Evolutionary conservation across 2,113 vertebrate genomes (phyloP), one percentile per base, ranked within the genome.

Genomic region (Rhinogobius similis): DNA sequence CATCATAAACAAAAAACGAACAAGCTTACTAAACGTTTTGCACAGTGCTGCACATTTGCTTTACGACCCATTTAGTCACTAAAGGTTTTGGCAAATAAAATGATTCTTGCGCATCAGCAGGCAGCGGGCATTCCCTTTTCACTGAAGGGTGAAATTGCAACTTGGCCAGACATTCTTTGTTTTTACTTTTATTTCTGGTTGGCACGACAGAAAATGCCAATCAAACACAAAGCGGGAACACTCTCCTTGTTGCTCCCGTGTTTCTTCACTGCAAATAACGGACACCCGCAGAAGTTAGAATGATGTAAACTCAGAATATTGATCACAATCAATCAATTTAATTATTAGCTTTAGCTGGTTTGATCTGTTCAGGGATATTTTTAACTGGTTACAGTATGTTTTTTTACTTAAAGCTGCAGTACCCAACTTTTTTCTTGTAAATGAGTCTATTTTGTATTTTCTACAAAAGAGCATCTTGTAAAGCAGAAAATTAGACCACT

Each of bases 101-200:
- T 6, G 26, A 9, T 52, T 10, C 65, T 55, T 16, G 38, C 0
- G 3, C 16, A 24, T 52, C 73, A 21, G 53, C 16, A 14, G 2
- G 10, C 52, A 55, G 52, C 21, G 52, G 44, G 32, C 70, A 26
- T 18, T 67, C 67, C 81, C 72, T 82, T 86, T 76, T 68, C 20
- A 5, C 20, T 26, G 18, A 85, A 73, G 70, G 78, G 76, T 55
- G 68, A 26, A 67, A 74, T 82, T 85, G 78, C 78, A 87, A 69
- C 69, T 72, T 76, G 86, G 83, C 71, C 52, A 63, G 77, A 87
- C 78, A 88, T 86, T 88, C 71, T 36, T 36, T 36, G 32, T 7
- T 36, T 36, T 36, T 36, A 36, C 32, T 29, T 29, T 5, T 29
- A 29, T 64, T 82, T 78, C 10, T 55, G 23, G 72, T 79, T 88